Percentiles rank a stretch among this genome's conserved stretches.
Conservation (phyloP, 2,113 vertebrate species). For the Phrynosoma platyrhinos region DNA sequence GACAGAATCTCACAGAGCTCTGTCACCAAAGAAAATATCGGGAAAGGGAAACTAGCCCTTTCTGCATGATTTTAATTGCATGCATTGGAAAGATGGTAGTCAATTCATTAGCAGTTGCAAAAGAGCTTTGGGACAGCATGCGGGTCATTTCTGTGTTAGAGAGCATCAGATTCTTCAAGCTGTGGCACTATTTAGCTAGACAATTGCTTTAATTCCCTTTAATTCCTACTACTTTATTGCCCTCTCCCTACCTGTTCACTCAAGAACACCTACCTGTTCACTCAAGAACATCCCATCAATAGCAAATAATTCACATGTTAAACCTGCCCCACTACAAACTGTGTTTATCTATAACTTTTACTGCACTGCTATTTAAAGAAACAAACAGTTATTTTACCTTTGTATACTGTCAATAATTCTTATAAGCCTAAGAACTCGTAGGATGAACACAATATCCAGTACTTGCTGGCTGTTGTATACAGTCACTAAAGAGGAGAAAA, state of each 20-base stretch:
- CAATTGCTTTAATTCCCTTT: background rate
- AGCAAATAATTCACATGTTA: no score
- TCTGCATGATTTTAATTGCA: no score
- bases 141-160: background rate
- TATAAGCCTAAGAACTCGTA: constrained; percentile 88
- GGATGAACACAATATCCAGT: constrained; percentile 92
- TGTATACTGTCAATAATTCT: constrained; percentile 89
- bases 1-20: no score
- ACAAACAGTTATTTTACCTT: constrained; percentile 73
- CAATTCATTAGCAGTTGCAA: no score
- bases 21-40: no score
- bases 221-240: no score
- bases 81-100: no score
- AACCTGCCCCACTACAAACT: background rate
- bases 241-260: background rate
- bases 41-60: no score
- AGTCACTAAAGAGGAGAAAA: constrained; percentile 65
- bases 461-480: constrained; percentile 89
- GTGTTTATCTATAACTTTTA: background rate
- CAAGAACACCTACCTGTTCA: background rate
- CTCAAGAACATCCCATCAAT: background rate
- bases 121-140: no score
- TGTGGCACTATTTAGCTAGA: background rate
- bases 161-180: background rate
- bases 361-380: background rate